Conservation (phyloP, 37 sponge, comb jelly and placozoan species). For the Diacarnus erythraeanus region DNA sequence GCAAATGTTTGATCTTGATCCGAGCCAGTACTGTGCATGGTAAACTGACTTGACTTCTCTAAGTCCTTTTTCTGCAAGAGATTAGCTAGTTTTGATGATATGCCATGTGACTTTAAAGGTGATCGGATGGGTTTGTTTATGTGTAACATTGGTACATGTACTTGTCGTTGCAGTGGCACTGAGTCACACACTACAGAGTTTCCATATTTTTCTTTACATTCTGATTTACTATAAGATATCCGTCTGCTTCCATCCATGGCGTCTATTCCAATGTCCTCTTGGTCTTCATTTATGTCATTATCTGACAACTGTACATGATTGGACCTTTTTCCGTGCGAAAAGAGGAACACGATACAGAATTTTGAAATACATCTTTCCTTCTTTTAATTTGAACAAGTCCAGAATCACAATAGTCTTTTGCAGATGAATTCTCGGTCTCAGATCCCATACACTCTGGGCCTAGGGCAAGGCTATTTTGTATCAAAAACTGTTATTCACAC, state of each 20-base stretch:
- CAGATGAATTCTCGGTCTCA: neutral
- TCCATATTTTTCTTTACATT: neutral
- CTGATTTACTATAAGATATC: no score
- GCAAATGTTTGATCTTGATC: no score
- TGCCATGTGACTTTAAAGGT: conserved; percentile 3
- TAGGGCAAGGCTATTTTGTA: conserved; percentile 19
- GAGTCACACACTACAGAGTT: neutral
- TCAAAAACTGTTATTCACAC: conserved; percentile 40
- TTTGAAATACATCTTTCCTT: neutral
- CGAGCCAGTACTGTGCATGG: no score
- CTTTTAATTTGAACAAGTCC: neutral
- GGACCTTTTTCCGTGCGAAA: neutral
- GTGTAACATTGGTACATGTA: neutral
- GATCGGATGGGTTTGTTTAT: neutral
- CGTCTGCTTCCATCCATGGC: conserved; percentile 2
- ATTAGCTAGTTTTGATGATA: conserved; percentile 17
- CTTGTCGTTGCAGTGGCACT: no score
- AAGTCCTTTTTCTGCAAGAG: neutral
- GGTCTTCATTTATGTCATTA: neutral
- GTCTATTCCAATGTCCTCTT: neutral
- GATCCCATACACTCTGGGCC: neutral
- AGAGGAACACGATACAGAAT: neutral
- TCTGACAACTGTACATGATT: neutral
- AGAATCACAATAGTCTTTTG: neutral
- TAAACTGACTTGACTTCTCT: no score